Evolutionary conservation across 2,888 invertebrate genomes (phyloP).

Genomic region (Lepidocyrtoides sp.): DNA sequence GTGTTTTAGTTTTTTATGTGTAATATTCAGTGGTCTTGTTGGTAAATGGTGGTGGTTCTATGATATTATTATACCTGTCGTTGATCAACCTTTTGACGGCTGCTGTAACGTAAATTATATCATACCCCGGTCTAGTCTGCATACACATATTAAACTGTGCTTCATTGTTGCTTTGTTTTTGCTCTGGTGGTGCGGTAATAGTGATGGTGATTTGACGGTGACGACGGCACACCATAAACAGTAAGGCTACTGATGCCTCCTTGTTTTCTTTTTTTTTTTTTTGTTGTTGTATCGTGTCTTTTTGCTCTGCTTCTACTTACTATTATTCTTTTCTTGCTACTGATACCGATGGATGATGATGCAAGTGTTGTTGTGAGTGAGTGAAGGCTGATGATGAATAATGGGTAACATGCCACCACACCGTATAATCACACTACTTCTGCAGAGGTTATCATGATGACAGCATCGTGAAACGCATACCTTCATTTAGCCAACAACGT

Average conservation of each 20-base stretch:
- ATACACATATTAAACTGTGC: background rate
- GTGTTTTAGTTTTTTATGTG: conserved; percentile 53
- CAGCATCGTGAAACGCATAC: conserved; percentile 42
- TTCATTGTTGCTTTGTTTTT: conserved; percentile 49
- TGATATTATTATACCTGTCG: conserved; percentile 61
- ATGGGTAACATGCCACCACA: conserved; percentile 30
- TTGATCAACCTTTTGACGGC: conserved; percentile 77
- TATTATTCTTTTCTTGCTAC: background rate
- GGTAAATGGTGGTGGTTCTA: conserved; percentile 62
- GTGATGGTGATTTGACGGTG: conserved; percentile 52
- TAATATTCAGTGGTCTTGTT: conserved; percentile 64
- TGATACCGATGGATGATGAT: background rate
- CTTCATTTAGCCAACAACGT: background rate
- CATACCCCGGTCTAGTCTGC: conserved; percentile 6
- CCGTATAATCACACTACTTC: conserved; percentile 21
- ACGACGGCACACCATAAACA: conserved; percentile 49
- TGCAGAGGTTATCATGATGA: conserved; percentile 61
- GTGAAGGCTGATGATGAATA: conserved; percentile 56
- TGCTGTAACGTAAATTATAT: conserved; percentile 51
- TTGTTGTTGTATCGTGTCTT: background rate
- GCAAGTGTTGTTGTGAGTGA: conserved; percentile 36
- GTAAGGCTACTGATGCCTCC: conserved; percentile 37
- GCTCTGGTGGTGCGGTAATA: conserved; percentile 26
- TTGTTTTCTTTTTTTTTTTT: conserved; percentile 19
- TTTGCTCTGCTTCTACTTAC: background rate